Percentiles rank a stretch among this genome's conserved stretches.
Evolutionary conservation across 2,113 vertebrate species (phyloP).

Genomic region (Cyphomyrus discorhynchus): DNA sequence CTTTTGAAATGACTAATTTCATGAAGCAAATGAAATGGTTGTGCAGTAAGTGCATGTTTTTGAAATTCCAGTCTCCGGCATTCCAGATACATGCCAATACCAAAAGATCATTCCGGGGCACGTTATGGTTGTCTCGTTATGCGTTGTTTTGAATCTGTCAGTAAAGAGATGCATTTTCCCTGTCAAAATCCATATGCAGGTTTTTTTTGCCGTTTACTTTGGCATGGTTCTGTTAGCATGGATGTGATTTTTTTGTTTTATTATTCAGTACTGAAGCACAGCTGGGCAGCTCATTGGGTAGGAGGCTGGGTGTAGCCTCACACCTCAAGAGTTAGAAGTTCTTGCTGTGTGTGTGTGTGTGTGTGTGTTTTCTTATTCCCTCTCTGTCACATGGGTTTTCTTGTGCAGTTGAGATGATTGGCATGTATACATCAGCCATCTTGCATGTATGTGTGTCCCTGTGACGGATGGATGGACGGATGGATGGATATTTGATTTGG

Average conservation of each 20-base stretch:
- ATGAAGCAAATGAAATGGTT: slow-evolving; percentile 15
- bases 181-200: not conserved
- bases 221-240: not conserved
- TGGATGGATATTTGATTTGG: not conserved
- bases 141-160: not conserved
- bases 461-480: not conserved
- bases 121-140: not conserved
- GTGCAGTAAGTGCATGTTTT: slow-evolving; percentile 6
- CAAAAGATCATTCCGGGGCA: not conserved
- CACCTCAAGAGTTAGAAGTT: not conserved
- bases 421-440: not conserved
- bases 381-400: not conserved
- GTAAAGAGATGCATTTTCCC: not conserved
- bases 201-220: not conserved
- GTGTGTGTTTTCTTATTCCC: not conserved
- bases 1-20: slow-evolving; percentile 9
- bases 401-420: not conserved
- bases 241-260: not conserved
- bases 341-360: not conserved
- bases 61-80: slow-evolving; percentile 1
- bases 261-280: not conserved
- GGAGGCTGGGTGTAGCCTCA: not conserved
- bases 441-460: not conserved
- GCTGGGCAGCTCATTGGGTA: not conserved
- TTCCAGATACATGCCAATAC: not conserved